Evolutionary conservation across 2,888 invertebrate species (phyloP).

Genomic region (Pristionchus japonicus): DNA sequence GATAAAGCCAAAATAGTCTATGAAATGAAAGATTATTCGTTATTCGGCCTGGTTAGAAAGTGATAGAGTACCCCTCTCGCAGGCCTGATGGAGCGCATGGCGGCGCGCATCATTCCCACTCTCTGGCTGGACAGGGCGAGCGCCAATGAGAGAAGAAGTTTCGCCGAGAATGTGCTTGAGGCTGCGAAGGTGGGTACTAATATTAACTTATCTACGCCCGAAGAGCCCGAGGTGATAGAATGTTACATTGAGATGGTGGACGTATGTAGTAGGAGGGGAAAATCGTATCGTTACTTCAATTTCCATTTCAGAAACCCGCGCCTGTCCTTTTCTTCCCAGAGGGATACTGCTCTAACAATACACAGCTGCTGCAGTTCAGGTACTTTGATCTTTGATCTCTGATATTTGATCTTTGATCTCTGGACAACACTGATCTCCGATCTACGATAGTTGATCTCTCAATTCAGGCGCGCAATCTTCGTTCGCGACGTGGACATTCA

Average conservation of each 20-base stretch:
- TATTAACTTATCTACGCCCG: no score
- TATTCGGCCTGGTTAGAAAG: no score
- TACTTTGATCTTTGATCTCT: constrained; percentile 17
- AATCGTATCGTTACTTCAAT: no score
- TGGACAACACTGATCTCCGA: not conserved
- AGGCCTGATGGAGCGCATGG: constrained; percentile 35
- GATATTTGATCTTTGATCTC: not conserved
- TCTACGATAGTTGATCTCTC: not conserved
- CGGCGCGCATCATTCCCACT: constrained; percentile 35
- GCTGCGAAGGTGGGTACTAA: not conserved
- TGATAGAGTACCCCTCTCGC: not conserved
- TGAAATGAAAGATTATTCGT: no score
- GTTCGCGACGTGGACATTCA: constrained; percentile 44
- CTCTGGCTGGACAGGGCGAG: constrained; percentile 44
- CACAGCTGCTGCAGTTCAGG: constrained; percentile 45
- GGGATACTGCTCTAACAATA: constrained; percentile 45
- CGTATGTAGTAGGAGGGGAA: no score
- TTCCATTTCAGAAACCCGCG: not conserved
- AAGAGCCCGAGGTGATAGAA: no score
- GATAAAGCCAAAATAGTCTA: no score
- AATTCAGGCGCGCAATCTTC: constrained; percentile 20
- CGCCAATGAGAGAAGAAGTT: not conserved
- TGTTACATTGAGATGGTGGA: no score
- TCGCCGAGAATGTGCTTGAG: constrained; percentile 3
- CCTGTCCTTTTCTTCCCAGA: constrained; percentile 46